A percentile compares a stretch with the other conserved stretches of the same genome.
Evolutionary conservation across 2,888 invertebrate species (phyloP).

Genomic region (Caenorhabditis sp.): DNA sequence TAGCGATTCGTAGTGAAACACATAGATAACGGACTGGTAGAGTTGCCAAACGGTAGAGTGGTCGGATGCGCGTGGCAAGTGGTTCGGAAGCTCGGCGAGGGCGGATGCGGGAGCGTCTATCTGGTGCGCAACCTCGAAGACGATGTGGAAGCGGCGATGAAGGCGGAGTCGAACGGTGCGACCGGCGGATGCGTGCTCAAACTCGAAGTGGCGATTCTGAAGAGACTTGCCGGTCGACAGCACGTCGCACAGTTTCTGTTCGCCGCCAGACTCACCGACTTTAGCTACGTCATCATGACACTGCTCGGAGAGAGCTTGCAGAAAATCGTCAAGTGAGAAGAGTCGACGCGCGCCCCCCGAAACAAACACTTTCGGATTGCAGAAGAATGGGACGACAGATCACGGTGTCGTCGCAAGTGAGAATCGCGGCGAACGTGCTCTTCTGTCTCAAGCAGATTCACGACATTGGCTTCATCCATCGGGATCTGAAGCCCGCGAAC

Average conservation of each 20-base stretch:
- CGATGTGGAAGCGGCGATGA: slow-evolving; percentile 64
- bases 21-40: slow-evolving; percentile 46
- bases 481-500: slow-evolving; percentile 70
- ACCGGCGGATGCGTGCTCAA: slow-evolving; percentile 71
- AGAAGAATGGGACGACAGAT: slow-evolving; percentile 43
- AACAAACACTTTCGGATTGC: too few relatives aligned
- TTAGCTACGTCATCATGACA: slow-evolving; percentile 73
- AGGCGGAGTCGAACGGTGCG: slow-evolving; percentile 67
- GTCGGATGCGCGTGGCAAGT: slow-evolving; percentile 61
- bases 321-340: slow-evolving; percentile 28
- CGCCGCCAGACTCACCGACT: slow-evolving; percentile 66
- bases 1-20: slow-evolving; percentile 20
- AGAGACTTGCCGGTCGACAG: slow-evolving; percentile 46
- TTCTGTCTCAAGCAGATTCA: slow-evolving; percentile 75
- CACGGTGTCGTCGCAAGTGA: slow-evolving; percentile 65
- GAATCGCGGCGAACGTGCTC: slow-evolving; percentile 68
- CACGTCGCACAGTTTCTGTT: slow-evolving; percentile 67
- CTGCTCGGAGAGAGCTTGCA: slow-evolving; percentile 69
- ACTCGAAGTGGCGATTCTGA: slow-evolving; percentile 66
- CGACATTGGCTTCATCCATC: slow-evolving; percentile 70
- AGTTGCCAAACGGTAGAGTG: slow-evolving; percentile 51
- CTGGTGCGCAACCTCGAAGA: slow-evolving; percentile 85
- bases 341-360: too few relatives aligned
- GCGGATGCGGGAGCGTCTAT: slow-evolving; percentile 96
- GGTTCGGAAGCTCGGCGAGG: slow-evolving; percentile 97